phyloP scores from a whole-genome alignment of 2,113 vertebrate genomes.

The Pachycephala philippinensis region DNA sequence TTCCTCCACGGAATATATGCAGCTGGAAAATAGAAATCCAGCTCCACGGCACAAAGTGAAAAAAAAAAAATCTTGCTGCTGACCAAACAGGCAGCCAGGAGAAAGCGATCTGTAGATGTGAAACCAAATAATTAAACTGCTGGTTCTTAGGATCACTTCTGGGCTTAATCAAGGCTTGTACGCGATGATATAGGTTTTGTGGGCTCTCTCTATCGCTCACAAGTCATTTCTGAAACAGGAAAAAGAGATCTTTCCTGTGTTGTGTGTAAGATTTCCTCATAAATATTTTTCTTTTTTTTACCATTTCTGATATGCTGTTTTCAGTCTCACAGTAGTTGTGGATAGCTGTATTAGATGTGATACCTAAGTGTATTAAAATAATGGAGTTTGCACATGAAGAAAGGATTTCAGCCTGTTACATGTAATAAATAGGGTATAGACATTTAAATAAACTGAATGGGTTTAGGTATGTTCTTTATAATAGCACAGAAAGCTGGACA shows the following conservation, averaged over 20 bases:
- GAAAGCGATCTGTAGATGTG: not conserved
- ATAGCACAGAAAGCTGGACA: not conserved
- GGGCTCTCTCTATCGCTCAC: not conserved
- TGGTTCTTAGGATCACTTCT: not conserved
- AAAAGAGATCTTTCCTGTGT: not conserved
- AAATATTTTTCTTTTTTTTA: not conserved
- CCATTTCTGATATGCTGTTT: not conserved
- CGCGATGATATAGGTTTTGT: rapidly evolving
- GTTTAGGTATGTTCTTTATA: not conserved
- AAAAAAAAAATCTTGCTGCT: not conserved
- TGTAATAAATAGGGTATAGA: not conserved
- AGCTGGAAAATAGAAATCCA: slow-evolving; percentile 71
- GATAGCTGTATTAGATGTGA: not conserved
- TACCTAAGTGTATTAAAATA: not conserved
- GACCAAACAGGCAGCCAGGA: slow-evolving; percentile 4
- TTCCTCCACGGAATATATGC: slow-evolving; percentile 56
- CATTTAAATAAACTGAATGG: not conserved
- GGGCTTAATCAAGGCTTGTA: not conserved
- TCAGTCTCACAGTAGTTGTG: not conserved
- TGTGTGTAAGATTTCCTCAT: not conserved
- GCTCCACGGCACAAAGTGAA: not conserved
- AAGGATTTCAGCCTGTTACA: not conserved
- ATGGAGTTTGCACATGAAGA: not conserved
- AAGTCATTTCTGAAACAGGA: not conserved
- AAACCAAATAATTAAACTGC: not conserved